Base-by-base conservation (phyloP, 2,113 vertebrate species). In the Pelvicachromis taeniatus region DNA sequence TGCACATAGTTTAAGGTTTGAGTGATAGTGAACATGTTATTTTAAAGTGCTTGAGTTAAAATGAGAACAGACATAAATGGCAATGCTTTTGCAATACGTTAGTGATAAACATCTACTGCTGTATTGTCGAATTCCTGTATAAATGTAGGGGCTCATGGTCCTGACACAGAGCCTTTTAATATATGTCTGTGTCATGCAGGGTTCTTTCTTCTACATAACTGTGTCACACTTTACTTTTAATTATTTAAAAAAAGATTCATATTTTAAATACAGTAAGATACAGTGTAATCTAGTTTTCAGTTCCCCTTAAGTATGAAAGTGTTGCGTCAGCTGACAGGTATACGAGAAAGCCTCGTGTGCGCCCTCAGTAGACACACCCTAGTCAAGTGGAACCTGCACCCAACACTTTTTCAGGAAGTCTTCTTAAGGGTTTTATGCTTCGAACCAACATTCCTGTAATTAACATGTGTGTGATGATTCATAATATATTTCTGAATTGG, bases 271-370 rank as follows among this genome's bases (percentile, higher is more conserved):
- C 40, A 73, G 29, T 73, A 8, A 56, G 68, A 40, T 56, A 35
- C 10, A 12, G 10, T 70, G 38, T 45, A 50, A 78, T 56, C 21
- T 50, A 48, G 38, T 70, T 89, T 78, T 87, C 81, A 78, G 50
- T 92, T 90, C 80, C 84, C 81, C 48, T 73, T 19, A 4, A 33
- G 29, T 63, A 19, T 78, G 70, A 84, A 82, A 85, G 45, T 9
- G 40, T 73, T 9, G 29, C 14, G 1, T 73, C 14, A 68, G 45
- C 50, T 78, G 31, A 87, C 68, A 26, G 45, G 3, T 9, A 75
- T 70, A 54, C 2, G 5, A 9, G 54, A 59, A 85, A 35, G 26
- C 26, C 48, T 77, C 45, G n/a, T 29, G 16, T 16, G n/a, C 23
- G n/a, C 45, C 5, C 53, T 55, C 3, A 33, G 26, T n/a, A 77